These are phyloP conservation scores for Phoenicopterus ruber DNA, from an alignment of 2,113 vertebrate genomes.

Conservation along the genomic window DNA sequence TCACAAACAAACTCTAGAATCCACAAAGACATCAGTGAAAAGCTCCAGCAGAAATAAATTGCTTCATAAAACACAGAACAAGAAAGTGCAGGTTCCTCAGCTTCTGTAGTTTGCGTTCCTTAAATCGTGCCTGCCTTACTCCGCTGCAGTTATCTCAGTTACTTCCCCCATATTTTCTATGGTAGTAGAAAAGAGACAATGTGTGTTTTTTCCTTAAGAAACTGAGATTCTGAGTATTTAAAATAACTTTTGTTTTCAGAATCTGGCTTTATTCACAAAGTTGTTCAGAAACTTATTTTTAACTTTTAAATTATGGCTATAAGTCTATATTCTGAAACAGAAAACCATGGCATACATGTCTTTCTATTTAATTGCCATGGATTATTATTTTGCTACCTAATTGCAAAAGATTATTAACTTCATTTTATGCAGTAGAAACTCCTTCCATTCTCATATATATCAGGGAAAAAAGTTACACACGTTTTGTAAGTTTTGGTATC, in stretches of 20 bases:
- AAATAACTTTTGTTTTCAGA: background rate
- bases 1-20: background rate
- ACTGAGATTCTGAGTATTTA: background rate
- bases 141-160: background rate
- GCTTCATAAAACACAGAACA: background rate
- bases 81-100: background rate
- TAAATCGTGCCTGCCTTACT: background rate
- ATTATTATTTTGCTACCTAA: background rate
- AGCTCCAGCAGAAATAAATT: background rate
- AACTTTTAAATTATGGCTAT: background rate
- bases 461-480: background rate
- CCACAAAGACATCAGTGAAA: background rate
- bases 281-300: background rate
- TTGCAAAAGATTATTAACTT: background rate
- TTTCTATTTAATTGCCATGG: background rate
- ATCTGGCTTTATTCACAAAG: background rate
- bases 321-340: background rate
- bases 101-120: background rate
- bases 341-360: fast-evolving
- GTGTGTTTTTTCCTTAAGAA: background rate
- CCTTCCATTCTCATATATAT: background rate
- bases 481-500: background rate
- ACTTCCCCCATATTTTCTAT: background rate
- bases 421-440: background rate
- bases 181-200: background rate